Base-by-base conservation (phyloP, 2,113 vertebrate species). In the Anas platyrhynchos region DNA sequence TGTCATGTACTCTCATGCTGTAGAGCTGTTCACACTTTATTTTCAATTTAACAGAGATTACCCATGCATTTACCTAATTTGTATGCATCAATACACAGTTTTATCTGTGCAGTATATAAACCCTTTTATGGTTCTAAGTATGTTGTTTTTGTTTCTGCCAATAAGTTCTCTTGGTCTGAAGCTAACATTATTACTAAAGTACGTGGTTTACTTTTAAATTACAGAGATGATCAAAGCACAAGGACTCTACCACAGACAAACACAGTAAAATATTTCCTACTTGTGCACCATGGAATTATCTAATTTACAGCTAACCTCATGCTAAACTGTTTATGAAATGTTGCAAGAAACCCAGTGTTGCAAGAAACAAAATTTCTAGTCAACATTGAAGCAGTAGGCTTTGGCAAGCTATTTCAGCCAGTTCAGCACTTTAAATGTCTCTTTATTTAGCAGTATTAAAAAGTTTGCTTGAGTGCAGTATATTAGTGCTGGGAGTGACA, bases 401-500 rank as follows among this genome's bases (percentile, higher is more conserved):
- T 83, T 69, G 44, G 58, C 44, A 31, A 78, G 74, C 23, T 13
- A 16, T 21, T 81, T 56, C 65, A 86, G 38, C 71, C 48, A 4
- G 34, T 58, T 52, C 16, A n/a, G 59, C 26, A 1, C 31, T 85
- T 52, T 5, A 20, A 56, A 9, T 3, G 3, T 16, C n/a, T 92
- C 5, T 1, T 61, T 43, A 17, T 58, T 58, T 50, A 38, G 52
- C 41, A 56, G 44, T n/a, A 4, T 1, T 16, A 18, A 25, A 44
- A 7, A 34, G 34, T 2, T 36, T 58, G 62, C 62, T 67, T 34
- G n/a, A 38, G 41, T 16, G 6, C 9, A 0, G 0, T 16, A 18
- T 4, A 2, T 27, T 36, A 5, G 21, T 12, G 31, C 29, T 38
- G 26, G 21, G 34, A 23, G 36, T 59, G 59, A 46, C 0, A 0